A percentile compares a stretch with the other conserved stretches of the same genome.
Evolutionary conservation across 2,797 vertebrate species (phyloP).

Genomic region (Hippoglossus hippoglossus): DNA sequence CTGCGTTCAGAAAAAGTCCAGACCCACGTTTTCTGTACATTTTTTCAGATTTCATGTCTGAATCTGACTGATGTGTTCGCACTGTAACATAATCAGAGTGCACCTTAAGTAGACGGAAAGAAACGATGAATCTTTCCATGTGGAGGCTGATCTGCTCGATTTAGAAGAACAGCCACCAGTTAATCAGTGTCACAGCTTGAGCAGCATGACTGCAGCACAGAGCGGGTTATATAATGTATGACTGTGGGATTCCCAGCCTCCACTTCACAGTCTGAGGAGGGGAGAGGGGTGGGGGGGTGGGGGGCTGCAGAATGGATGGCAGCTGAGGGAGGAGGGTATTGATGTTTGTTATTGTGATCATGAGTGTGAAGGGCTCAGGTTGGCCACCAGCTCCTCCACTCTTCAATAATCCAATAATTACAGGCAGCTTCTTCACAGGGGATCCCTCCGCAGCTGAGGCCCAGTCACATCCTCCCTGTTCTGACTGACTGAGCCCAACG

Average conservation of each 20-base stretch:
- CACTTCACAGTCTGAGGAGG: conserved; percentile 60
- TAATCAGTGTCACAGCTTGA: conserved; percentile 73
- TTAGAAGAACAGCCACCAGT: conserved; percentile 67
- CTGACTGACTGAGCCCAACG: background rate
- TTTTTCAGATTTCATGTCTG: too few relatives aligned
- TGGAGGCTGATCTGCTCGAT: conserved; percentile 64
- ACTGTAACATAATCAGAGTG: too few relatives aligned
- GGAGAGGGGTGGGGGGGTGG: conserved; percentile 6
- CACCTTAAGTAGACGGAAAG: conserved; percentile 24
- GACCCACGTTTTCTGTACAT: too few relatives aligned
- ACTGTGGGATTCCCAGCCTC: conserved; percentile 77
- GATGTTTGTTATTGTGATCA: conserved; percentile 68
- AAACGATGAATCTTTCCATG: conserved; percentile 51
- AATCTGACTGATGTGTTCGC: too few relatives aligned
- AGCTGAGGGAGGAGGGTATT: conserved; percentile 52
- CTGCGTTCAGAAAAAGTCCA: too few relatives aligned
- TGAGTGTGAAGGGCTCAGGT: conserved; percentile 63
- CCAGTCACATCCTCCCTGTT: background rate
- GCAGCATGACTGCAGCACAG: conserved; percentile 70
- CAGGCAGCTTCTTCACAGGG: conserved; percentile 55
- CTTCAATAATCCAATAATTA: conserved; percentile 79
- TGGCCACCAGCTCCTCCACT: conserved; percentile 58
- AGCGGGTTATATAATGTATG: conserved; percentile 72
- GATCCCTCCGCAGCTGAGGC: conserved; percentile 36
- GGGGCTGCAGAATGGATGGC: conserved; percentile 55